Evolutionary conservation across 2,888 invertebrate species (phyloP).

Genomic region (Caenorhabditis doughertyi): DNA sequence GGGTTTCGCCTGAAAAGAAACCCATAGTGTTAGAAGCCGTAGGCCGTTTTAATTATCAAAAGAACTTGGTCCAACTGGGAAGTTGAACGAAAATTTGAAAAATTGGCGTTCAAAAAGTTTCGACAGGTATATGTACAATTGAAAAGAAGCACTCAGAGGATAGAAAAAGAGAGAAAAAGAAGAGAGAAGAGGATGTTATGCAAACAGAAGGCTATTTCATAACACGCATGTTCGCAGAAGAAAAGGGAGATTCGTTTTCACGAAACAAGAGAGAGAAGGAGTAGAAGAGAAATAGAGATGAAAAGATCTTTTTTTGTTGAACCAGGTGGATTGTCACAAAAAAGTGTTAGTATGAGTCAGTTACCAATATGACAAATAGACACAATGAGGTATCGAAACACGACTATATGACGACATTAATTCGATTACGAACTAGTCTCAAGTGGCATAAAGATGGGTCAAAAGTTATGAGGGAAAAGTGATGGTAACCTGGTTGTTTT

Average conservation of each 20-base stretch:
- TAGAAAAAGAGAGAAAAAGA: constrained; percentile 1
- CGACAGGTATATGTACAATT: neutral
- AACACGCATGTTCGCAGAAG: constrained; percentile 34
- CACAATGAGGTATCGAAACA: neutral
- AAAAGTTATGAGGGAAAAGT: no score
- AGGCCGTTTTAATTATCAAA: no score
- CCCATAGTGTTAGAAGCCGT: no score
- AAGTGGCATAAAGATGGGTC: no score
- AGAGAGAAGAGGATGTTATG: constrained; percentile 37
- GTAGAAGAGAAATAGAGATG: constrained; percentile 20
- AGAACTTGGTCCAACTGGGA: neutral
- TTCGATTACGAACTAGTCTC: constrained; percentile 8
- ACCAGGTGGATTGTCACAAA: constrained; percentile 25
- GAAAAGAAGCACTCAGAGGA: constrained; percentile 7
- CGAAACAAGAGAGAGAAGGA: neutral
- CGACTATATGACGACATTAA: neutral
- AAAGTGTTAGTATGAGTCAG: constrained; percentile 34
- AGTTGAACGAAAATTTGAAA: neutral
- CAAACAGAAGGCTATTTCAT: constrained; percentile 45
- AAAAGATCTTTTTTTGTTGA: constrained; percentile 29
- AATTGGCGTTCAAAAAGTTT: constrained; percentile 15
- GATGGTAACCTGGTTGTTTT: no score
- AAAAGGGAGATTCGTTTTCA: neutral
- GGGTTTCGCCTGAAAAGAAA: neutral
- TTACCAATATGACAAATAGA: constrained; percentile 2